These are phyloP conservation scores for Polyergus mexicanus DNA, from an alignment of 1,140 invertebrate genomes.

Conservation along the genomic window DNA sequence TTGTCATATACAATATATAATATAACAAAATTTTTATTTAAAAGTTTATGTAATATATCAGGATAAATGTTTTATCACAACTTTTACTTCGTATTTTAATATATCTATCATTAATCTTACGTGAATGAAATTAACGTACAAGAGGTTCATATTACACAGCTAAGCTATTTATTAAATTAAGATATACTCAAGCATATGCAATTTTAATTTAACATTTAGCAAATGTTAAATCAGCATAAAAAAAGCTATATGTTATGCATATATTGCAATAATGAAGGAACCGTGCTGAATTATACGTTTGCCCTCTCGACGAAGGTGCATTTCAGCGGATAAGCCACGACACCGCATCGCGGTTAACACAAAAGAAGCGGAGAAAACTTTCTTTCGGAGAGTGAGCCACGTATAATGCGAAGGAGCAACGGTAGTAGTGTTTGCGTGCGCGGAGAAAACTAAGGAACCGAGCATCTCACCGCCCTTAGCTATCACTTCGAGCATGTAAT, in stretches of 20 bases:
- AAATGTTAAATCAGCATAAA: background rate
- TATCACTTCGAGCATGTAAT: slow-evolving; percentile 77
- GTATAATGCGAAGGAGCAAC: slow-evolving; percentile 59
- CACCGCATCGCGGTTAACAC: slow-evolving; percentile 28
- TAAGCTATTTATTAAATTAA: slow-evolving; percentile 9
- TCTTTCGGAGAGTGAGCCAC: background rate
- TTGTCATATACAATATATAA: background rate
- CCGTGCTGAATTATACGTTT: slow-evolving; percentile 4
- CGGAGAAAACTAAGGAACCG: slow-evolving; percentile 59
- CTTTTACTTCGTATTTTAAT: background rate
- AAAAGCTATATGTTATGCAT: background rate
- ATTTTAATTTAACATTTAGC: background rate
- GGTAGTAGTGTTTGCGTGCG: slow-evolving; percentile 52
- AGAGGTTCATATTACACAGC: background rate
- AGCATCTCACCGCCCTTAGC: slow-evolving; percentile 66
- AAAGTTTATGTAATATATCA: too few species aligned
- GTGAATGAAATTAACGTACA: background rate
- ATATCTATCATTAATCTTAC: background rate
- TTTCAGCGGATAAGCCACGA: slow-evolving; percentile 46
- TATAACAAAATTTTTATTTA: too few species aligned
- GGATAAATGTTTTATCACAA: too few species aligned
- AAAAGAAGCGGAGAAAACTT: slow-evolving; percentile 27
- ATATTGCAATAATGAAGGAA: background rate
- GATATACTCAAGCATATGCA: background rate
- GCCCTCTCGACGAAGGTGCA: slow-evolving; percentile 10